These are phyloP conservation scores for Netelia virgata DNA, from an alignment of 2,888 invertebrate species.

Conservation along the genomic window DNA sequence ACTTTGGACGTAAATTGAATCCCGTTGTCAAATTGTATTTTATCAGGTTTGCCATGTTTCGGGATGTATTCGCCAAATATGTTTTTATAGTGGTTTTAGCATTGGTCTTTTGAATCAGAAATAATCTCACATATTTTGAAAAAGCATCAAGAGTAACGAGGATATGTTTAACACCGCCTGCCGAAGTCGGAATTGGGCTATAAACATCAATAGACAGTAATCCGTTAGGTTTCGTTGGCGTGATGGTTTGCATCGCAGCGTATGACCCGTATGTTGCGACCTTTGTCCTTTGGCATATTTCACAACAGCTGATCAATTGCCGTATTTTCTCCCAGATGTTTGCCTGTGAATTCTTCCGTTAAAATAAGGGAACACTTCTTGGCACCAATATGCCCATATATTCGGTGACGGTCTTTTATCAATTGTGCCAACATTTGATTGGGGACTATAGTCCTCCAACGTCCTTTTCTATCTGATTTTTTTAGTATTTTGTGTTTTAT, in stretches of 20 bases:
- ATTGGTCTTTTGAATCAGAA: conserved; percentile 56
- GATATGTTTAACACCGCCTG: conserved; percentile 48
- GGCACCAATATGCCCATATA: too few species aligned
- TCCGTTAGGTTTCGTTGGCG: conserved; percentile 23
- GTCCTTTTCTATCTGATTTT: too few species aligned
- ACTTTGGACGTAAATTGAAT: conserved; percentile 70
- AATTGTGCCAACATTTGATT: too few species aligned
- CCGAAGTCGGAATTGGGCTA: conserved; percentile 45
- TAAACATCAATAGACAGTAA: conserved; percentile 57
- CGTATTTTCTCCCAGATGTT: too few species aligned
- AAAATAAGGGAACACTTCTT: too few species aligned
- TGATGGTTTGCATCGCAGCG: conserved; percentile 43
- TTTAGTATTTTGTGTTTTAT: too few species aligned
- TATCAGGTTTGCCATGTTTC: conserved; percentile 15
- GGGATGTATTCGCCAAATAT: conserved; percentile 27
- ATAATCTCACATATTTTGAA: conserved; percentile 63
- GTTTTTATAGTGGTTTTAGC: neutral
- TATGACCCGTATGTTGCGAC: too few species aligned
- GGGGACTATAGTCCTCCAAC: too few species aligned
- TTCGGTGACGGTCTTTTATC: too few species aligned
- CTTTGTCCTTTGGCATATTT: too few species aligned
- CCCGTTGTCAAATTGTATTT: conserved; percentile 50
- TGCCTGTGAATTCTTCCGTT: too few species aligned
- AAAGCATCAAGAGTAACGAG: conserved; percentile 67
- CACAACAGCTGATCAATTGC: too few species aligned